Evolutionary conservation across 2,113 vertebrate genomes (phyloP).

Genomic region (Amazona guildingii): DNA sequence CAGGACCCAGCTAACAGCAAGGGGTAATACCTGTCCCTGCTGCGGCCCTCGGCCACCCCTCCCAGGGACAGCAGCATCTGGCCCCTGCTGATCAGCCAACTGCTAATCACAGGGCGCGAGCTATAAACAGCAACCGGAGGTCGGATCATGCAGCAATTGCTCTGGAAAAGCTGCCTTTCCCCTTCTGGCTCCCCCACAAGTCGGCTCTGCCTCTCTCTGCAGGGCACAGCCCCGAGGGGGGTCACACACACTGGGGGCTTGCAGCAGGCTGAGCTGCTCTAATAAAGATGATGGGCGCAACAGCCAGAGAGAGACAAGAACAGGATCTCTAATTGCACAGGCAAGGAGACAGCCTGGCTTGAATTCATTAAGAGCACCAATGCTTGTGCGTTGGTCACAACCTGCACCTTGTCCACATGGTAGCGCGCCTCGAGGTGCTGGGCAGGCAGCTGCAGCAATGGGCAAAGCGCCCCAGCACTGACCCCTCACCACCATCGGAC

Average conservation of each 20-base stretch:
- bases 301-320: background rate
- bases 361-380: background rate
- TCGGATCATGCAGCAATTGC: background rate
- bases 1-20: fast-evolving
- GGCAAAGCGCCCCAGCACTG: background rate
- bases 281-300: fast-evolving
- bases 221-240: fast-evolving
- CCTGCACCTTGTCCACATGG: background rate
- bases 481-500: fast-evolving
- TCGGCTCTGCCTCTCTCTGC: background rate
- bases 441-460: background rate
- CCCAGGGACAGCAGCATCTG: background rate
- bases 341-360: background rate
- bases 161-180: background rate
- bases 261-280: background rate
- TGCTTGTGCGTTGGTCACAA: fast-evolving
- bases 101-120: background rate
- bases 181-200: background rate
- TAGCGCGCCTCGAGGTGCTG: background rate
- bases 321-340: fast-evolving
- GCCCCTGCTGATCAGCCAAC: constrained; percentile 10
- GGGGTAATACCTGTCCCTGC: fast-evolving
- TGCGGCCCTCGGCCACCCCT: background rate
- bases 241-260: background rate
- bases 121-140: background rate